Base-by-base conservation (phyloP, 2,888 invertebrate species). In the Bunonema sp. region DNA sequence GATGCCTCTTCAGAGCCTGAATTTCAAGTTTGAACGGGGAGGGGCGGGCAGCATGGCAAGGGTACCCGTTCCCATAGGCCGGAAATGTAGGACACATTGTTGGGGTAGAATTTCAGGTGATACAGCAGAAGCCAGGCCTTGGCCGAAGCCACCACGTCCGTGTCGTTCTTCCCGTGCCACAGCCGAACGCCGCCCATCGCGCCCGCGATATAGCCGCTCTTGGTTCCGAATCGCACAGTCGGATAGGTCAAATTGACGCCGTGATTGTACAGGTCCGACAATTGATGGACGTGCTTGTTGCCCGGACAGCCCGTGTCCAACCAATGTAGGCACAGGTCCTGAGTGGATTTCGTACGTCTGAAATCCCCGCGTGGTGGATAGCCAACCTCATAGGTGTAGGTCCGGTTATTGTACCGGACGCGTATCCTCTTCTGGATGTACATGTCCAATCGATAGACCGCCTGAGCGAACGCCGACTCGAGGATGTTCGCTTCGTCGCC, bases 401-500 rank as follows among this genome's bases (percentile, higher is more conserved):
- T 48, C 7, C 39, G 39, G 29, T 52, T 46, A n/a, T 36, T 22
- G 33, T 41, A 49, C 8, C 29, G 24, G 0, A 52, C 50, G 48
- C 50, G 44, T 24, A 58, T 52, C 24, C 51, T 40, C 24, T 52
- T 55, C 36, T 51, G 47, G 24, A 61, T 52, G 41, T 49, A 59
- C 22, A 30, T 30, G 28, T 61, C 58, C 37, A 61, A 44, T 3
- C 44, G 34, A 7, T 51, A 32, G 20, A 58, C 44, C 2, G 58
- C 55, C 5, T 49, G 39, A 1, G 57, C 49, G 29, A 42, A 54
- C 10, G 45, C 80, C 1, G 77, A 75, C 8, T 83, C 76, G 32
- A 88, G 74, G 73, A 88, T 79, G 66, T 84, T 82, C 51, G 80
- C 82, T 19, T 45, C 50, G 71, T 84, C 81, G n/a, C n/a, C n/a